These are phyloP conservation scores for Myrmecophaga tridactyla DNA, from an alignment of 2,113 vertebrate species.

Conservation along the genomic window DNA sequence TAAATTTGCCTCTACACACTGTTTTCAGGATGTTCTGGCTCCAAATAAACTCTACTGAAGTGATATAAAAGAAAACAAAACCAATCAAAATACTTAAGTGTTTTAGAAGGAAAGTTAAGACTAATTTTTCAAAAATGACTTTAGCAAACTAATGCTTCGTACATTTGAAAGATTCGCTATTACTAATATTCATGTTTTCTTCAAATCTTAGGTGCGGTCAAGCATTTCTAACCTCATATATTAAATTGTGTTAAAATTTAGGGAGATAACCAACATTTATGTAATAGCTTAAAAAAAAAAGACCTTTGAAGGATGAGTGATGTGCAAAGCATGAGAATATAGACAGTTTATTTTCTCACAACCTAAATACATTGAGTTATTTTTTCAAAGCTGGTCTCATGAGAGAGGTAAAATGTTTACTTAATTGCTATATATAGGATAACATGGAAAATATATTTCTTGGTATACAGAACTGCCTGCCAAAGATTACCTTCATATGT, in stretches of 20 bases:
- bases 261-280: background rate
- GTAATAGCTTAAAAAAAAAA: background rate
- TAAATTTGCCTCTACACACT: background rate
- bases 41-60: background rate
- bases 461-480: slow-evolving; percentile 34
- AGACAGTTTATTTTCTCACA: slow-evolving; percentile 72
- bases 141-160: background rate
- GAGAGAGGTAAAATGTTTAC: slow-evolving; percentile 74
- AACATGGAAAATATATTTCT: slow-evolving; percentile 61
- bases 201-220: background rate
- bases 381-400: slow-evolving; percentile 65
- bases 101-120: background rate
- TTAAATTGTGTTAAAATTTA: background rate
- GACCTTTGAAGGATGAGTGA: slow-evolving; percentile 10
- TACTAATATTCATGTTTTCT: background rate
- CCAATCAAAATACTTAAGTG: background rate
- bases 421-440: slow-evolving; percentile 72
- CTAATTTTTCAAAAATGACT: background rate
- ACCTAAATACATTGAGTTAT: slow-evolving; percentile 61
- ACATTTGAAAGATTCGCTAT: background rate
- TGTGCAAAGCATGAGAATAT: slow-evolving; percentile 70
- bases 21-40: background rate
- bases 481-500: slow-evolving; percentile 56
- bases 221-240: background rate
- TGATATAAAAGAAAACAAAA: background rate